Conservation (phyloP, 2,797 vertebrate species). For the Sebastes taczanowskii region DNA sequence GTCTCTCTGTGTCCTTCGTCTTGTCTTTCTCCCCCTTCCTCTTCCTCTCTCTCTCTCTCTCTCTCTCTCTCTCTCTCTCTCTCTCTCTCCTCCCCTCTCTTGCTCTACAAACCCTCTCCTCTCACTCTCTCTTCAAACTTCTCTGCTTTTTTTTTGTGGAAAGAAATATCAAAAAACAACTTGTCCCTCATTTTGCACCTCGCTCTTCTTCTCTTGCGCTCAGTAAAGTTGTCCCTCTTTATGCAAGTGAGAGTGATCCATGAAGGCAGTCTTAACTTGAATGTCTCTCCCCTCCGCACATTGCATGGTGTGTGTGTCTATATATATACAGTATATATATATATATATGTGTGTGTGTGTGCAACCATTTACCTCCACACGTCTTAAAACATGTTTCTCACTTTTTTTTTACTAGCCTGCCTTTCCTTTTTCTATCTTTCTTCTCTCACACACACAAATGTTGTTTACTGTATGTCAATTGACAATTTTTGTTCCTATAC, state of each 20-base stretch:
- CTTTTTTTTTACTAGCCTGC: not conserved
- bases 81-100: slow-evolving; percentile 33
- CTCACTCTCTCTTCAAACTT: slow-evolving; percentile 52
- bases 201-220: slow-evolving; percentile 27
- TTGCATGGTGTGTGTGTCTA: slow-evolving; percentile 26
- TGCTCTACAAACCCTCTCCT: slow-evolving; percentile 21
- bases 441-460: not conserved
- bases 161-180: not conserved
- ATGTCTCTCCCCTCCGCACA: slow-evolving; percentile 40
- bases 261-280: slow-evolving; percentile 47
- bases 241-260: slow-evolving; percentile 54
- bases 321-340: slow-evolving; percentile 1
- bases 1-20: slow-evolving; percentile 58
- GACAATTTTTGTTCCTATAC: not conserved
- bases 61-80: not conserved
- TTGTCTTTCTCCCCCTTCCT: slow-evolving; percentile 39
- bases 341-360: not conserved
- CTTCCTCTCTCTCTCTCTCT: slow-evolving; percentile 13
- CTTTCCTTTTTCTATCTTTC: not conserved
- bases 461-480: not conserved
- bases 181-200: slow-evolving; percentile 27
- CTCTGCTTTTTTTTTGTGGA: not conserved
- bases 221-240: slow-evolving; percentile 40
- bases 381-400: not conserved
- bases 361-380: slow-evolving; percentile 30